These are phyloP conservation scores for Lordiphosa mommai DNA, from an alignment of 1,140 invertebrate genomes.

Conservation along the genomic window DNA sequence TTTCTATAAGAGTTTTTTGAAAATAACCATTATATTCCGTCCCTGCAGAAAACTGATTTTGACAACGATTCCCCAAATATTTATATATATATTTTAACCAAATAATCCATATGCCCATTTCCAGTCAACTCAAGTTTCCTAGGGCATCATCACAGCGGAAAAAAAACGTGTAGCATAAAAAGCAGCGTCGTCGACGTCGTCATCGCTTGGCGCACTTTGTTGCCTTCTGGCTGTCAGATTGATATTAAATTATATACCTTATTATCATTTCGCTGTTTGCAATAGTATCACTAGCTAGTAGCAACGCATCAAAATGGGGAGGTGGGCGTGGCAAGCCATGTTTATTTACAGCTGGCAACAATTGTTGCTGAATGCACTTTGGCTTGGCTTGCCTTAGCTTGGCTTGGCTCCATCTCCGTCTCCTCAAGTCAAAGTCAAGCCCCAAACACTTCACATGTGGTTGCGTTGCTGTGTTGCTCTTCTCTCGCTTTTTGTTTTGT, in stretches of 20 bases:
- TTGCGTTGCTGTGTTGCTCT: background rate
- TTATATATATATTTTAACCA: background rate
- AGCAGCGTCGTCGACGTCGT: constrained; percentile 24
- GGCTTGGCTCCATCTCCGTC: background rate
- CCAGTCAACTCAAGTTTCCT: constrained; percentile 4
- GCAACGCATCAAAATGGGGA: constrained; percentile 22
- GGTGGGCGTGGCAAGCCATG: constrained; percentile 56
- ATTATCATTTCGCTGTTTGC: constrained; percentile 65
- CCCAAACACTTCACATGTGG: constrained; percentile 60
- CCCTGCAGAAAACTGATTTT: too few species aligned
- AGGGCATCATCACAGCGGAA: constrained; percentile 8
- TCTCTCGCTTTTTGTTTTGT: constrained; percentile 40
- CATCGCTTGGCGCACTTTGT: constrained; percentile 60
- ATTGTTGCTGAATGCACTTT: constrained; percentile 74
- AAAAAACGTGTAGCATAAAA: constrained; percentile 56
- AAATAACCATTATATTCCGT: too few species aligned
- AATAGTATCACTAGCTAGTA: background rate
- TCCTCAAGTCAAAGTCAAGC: constrained; percentile 15
- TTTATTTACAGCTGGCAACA: constrained; percentile 76
- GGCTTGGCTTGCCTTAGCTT: constrained; percentile 29
- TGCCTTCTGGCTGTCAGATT: constrained; percentile 77
- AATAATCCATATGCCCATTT: constrained; percentile 7
- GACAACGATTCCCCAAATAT: background rate
- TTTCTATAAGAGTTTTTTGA: too few species aligned
- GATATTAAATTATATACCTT: constrained; percentile 78